A percentile compares a stretch with the other conserved stretches of the same genome.
These are phyloP conservation scores for Drosophila burlai DNA, from an alignment of 1,140 invertebrate species.

Conservation along the genomic window DNA sequence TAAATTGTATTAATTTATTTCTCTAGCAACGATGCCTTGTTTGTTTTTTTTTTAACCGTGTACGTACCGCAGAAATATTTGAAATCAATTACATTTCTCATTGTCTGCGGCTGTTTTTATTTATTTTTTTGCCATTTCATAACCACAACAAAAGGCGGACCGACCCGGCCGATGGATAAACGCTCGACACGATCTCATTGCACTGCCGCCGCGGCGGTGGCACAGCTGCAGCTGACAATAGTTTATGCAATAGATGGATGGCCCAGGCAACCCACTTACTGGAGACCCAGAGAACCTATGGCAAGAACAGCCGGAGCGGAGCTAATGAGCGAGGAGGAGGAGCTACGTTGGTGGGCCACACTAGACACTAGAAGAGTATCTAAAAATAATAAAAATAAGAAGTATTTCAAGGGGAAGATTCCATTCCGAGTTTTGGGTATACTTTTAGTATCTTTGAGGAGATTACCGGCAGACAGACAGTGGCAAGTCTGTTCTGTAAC, in stretches of 20 bases:
- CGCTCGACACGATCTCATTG: constrained; percentile 39
- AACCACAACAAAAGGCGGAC: constrained; percentile 73
- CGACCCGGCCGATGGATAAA: constrained; percentile 23
- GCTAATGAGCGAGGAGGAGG: background rate
- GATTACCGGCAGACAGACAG: background rate
- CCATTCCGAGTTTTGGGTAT: background rate
- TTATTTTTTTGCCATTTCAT: constrained; percentile 70
- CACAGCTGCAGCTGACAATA: constrained; percentile 50
- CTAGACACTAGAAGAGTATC: background rate
- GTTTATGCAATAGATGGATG: constrained; percentile 49
- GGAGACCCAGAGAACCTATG: background rate
- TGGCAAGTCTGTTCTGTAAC: background rate
- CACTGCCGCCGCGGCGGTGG: background rate
- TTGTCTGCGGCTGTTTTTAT: constrained; percentile 50
- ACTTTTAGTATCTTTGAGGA: background rate
- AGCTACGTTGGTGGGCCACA: background rate
- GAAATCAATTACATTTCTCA: constrained; percentile 78
- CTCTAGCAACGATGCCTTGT: constrained; percentile 13
- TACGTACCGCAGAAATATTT: constrained; percentile 60
- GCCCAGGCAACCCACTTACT: constrained; percentile 36
- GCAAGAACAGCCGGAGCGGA: background rate
- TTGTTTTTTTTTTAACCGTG: constrained; percentile 6
- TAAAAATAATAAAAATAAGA: constrained; percentile 18
- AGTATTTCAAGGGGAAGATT: background rate
- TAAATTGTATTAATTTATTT: background rate